These are phyloP conservation scores for Lutjanus erythropterus DNA, from an alignment of 2,113 vertebrate genomes.

Conservation along the genomic window DNA sequence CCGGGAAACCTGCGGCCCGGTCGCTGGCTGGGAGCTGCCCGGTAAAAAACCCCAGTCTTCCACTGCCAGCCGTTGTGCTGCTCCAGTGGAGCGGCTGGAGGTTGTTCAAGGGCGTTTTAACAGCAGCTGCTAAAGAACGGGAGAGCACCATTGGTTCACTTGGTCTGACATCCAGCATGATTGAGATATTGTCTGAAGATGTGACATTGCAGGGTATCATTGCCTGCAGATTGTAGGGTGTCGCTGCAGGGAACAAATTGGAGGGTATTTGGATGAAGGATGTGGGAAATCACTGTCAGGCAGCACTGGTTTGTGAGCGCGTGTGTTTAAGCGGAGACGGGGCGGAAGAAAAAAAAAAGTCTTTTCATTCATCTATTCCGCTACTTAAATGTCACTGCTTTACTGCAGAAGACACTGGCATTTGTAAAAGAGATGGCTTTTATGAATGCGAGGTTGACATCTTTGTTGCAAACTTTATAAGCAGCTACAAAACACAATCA, in stretches of 20 bases:
- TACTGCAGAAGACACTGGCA: conserved; percentile 16
- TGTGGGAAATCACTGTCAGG: conserved; percentile 33
- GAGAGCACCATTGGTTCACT: conserved; percentile 19
- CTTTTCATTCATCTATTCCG: not conserved
- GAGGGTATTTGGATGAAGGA: conserved; percentile 44
- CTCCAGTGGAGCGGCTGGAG: conserved; percentile 49
- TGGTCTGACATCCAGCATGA: conserved; percentile 35
- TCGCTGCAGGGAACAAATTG: conserved; percentile 46
- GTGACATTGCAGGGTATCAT: conserved; percentile 43
- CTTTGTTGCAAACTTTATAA: conserved; percentile 8
- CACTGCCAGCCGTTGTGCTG: not conserved
- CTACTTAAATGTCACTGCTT: conserved; percentile 1
- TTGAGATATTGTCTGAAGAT: conserved; percentile 57
- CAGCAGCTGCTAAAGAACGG: conserved; percentile 25
- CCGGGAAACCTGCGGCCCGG: not conserved
- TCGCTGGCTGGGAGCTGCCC: conserved; percentile 2
- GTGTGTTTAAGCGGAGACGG: not conserved
- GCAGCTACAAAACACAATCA: conserved; percentile 21
- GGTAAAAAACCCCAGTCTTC: conserved; percentile 22
- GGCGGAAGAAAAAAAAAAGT: not conserved
- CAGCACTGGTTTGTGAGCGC: conserved; percentile 8
- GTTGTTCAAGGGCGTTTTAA: conserved; percentile 56
- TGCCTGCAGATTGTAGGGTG: conserved; percentile 35
- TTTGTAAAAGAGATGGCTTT: conserved; percentile 45
- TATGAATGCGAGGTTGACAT: conserved; percentile 10